Percentiles rank a stretch among this genome's conserved stretches.
These are phyloP conservation scores for Typhlichthys subterraneus DNA, from an alignment of 2,797 vertebrate species.

Conservation along the genomic window DNA sequence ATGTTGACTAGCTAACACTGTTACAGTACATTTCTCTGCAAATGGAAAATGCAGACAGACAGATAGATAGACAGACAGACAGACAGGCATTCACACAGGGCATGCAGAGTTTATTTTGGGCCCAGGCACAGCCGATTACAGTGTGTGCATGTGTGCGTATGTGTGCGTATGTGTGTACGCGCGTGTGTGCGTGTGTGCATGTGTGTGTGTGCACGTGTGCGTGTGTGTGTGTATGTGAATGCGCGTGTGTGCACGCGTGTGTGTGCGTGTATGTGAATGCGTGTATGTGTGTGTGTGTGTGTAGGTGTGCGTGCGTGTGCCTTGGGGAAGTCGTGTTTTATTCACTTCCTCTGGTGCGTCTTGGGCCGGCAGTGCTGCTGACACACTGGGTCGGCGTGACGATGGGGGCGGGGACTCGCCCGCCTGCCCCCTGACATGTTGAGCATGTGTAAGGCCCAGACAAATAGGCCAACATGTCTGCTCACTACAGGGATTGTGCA, in stretches of 20 bases:
- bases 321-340: constrained; percentile 61
- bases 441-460: constrained; percentile 22
- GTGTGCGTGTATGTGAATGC: background rate
- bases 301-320: constrained; percentile 8
- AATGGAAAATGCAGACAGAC: background rate
- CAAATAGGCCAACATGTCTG: background rate
- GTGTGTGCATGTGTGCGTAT: too few relatives aligned
- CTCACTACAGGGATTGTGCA: background rate
- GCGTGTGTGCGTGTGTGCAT: background rate
- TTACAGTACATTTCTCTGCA: background rate
- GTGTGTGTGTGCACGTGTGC: background rate
- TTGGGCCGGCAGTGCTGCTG: constrained; percentile 40
- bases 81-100: background rate
- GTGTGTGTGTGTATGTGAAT: constrained; percentile 18
- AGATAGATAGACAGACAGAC: background rate
- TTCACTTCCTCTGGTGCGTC: constrained; percentile 53
- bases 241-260: background rate
- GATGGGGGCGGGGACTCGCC: constrained; percentile 30
- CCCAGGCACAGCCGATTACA: background rate
- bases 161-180: too few relatives aligned
- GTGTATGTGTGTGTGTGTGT: background rate
- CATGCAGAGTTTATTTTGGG: background rate
- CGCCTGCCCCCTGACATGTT: constrained; percentile 49
- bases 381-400: constrained; percentile 56
- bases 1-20: too few relatives aligned